Conservation (phyloP, 1,140 invertebrate genomes). For the Pogonomyrmex barbatus region DNA sequence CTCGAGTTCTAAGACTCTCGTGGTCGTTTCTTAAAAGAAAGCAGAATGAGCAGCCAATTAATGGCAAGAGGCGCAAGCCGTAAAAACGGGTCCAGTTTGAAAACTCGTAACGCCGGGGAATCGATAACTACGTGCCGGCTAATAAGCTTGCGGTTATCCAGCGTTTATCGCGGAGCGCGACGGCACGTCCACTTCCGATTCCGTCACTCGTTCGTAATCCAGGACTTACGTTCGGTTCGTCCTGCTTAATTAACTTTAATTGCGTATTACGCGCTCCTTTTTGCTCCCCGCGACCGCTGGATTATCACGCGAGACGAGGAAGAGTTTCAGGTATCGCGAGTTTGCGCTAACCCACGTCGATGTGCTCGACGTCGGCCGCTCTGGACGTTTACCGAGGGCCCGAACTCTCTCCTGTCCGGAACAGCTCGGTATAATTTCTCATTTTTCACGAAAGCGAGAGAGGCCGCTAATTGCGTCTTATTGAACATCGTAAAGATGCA, state of each 20-base stretch:
- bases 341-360: background rate
- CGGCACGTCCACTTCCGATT: constrained; percentile 47
- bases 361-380: background rate
- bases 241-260: constrained; percentile 55
- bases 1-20: background rate
- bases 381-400: background rate
- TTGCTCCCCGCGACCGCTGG: background rate
- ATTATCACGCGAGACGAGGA: constrained; percentile 23
- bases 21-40: background rate
- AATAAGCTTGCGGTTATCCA: constrained; percentile 37
- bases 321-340: background rate
- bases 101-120: background rate
- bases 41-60: constrained; percentile 15
- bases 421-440: constrained; percentile 1
- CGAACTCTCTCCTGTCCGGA: background rate
- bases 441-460: constrained; percentile 17
- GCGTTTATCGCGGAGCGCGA: constrained; percentile 46
- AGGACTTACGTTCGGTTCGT: background rate
- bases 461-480: constrained; percentile 35
- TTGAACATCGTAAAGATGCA: constrained; percentile 14
- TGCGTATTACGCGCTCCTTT: constrained; percentile 8
- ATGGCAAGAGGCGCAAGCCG: background rate
- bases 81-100: constrained; percentile 28
- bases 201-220: constrained; percentile 36
- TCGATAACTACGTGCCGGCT: constrained; percentile 11